Percentiles rank a stretch among this genome's conserved stretches.
phyloP scores from a whole-genome alignment of 2,888 invertebrate species.

The Pegoplata infirma region DNA sequence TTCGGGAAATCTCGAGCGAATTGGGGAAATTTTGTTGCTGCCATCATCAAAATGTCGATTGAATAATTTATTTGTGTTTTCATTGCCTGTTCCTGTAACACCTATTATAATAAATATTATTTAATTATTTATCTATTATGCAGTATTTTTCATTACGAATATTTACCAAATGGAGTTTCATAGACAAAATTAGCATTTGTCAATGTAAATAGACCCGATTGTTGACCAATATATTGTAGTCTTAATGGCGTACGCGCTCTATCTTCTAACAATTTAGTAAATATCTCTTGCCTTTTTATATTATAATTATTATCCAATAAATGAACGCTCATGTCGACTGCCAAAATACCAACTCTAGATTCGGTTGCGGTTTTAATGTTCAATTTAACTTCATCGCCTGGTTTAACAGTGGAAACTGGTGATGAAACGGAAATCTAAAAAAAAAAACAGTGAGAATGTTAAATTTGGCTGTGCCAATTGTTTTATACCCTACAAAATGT shows the following conservation, averaged over 20 bases:
- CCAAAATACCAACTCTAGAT: conserved; percentile 91
- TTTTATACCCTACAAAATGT: too few relatives aligned
- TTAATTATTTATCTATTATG: too few relatives aligned
- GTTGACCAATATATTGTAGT: conserved; percentile 67
- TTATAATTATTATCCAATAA: conserved; percentile 83
- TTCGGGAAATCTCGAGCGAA: conserved; percentile 80
- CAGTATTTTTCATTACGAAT: too few relatives aligned
- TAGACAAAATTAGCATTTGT: conserved; percentile 71
- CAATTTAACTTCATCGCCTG: conserved; percentile 88
- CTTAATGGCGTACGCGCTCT: conserved; percentile 78
- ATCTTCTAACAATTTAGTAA: conserved; percentile 82
- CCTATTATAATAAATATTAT: background rate
- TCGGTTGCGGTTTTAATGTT: conserved; percentile 89
- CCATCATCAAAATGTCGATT: too few relatives aligned
- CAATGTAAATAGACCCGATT: conserved; percentile 72
- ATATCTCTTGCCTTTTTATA: conserved; percentile 79
- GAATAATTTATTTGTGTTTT: too few relatives aligned
- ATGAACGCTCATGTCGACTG: conserved; percentile 90
- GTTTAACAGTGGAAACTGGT: conserved; percentile 83
- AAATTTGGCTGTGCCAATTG: too few relatives aligned
- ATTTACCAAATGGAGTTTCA: background rate
- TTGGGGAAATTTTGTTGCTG: too few relatives aligned
- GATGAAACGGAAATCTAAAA: conserved; percentile 81
- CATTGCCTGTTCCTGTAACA: background rate
- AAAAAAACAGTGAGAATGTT: too few relatives aligned